Evolutionary conservation across 2,797 vertebrate species (phyloP).

Genomic region (Rhinogobio ventralis): DNA sequence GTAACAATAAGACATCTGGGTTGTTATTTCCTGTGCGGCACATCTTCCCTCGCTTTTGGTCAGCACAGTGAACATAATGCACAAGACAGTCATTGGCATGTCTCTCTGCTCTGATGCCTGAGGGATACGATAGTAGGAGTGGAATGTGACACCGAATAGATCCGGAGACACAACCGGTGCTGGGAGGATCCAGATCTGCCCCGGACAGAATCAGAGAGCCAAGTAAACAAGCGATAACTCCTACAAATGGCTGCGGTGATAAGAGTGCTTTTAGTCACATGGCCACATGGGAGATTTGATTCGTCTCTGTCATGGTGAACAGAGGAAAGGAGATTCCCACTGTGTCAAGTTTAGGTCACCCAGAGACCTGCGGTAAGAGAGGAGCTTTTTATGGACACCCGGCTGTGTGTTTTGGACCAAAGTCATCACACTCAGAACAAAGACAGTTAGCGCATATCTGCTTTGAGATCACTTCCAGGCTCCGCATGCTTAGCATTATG

Average conservation of each 20-base stretch:
- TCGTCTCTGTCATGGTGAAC: constrained; percentile 33
- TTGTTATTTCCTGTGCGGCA: constrained; percentile 35
- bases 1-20: constrained; percentile 26
- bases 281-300: constrained; percentile 38
- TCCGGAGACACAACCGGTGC: constrained; percentile 13
- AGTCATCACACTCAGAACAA: constrained; percentile 61
- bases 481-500: background rate
- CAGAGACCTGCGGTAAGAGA: constrained; percentile 38
- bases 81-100: constrained; percentile 43
- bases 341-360: constrained; percentile 42
- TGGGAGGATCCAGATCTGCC: constrained; percentile 37
- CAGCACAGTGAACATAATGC: constrained; percentile 45
- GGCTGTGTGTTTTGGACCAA: constrained; percentile 62
- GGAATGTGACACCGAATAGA: constrained; percentile 52
- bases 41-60: constrained; percentile 42
- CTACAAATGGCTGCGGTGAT: constrained; percentile 50
- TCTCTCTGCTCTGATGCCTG: constrained; percentile 43
- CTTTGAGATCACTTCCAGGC: constrained; percentile 12
- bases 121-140: constrained; percentile 45
- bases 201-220: constrained; percentile 47
- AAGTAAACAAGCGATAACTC: constrained; percentile 54
- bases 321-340: constrained; percentile 36
- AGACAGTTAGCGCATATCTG: constrained; percentile 22
- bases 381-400: constrained; percentile 46
- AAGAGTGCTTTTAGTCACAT: constrained; percentile 47